Base-by-base conservation (phyloP, 2,888 invertebrate genomes). In the Temnothorax rugatulus region DNA sequence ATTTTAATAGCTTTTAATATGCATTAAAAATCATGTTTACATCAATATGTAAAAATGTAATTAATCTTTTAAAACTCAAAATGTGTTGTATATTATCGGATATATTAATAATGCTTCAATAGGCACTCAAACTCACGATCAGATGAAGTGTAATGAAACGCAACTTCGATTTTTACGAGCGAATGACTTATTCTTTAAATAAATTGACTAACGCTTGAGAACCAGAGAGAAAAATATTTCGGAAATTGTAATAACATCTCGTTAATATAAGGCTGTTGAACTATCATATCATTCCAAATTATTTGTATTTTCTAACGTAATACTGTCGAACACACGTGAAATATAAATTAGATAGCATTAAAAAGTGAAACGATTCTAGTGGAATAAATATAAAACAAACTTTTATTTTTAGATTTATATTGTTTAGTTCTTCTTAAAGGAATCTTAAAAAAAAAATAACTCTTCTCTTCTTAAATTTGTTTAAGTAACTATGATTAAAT, bases 51-150 rank as follows among this genome's bases (percentile, higher is more conserved):
- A 66, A 76, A 76, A 76, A 76, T 21, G 38, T 64, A 52, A 76
- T 64, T 64, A 52, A 50, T 52, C 75, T 63, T 21, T 25, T 76
- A 41, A 47, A 76, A 76, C 25, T 76, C 18, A 75, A 63, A 59
- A 63, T 64, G 1, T 41, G 13, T 64, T 44, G 11, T 38, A 21
- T 63, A 21, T 25, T 8, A 64, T 41, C 64, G 64, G 8, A 66
- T 25, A 47, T 66, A 41, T 44, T 41, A 76, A 41, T 52, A 52
- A 52, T 64, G 11, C 21, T 38, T 34, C 13, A n/a, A 25, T 41
- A 64, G 0, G 11, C 9, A 52, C 4, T 18, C 7, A 52, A 44
- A 66, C 50, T 75, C 18, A 21, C 18, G 8, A 59, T 18, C 9
- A 8, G 8, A 25, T 41, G 21, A 38, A 64, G n/a, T 13, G 25